Evolutionary conservation across 2,113 vertebrate species (phyloP), one percentile per base, ranked within the genome.

Genomic region (Oreochromis niloticus): DNA sequence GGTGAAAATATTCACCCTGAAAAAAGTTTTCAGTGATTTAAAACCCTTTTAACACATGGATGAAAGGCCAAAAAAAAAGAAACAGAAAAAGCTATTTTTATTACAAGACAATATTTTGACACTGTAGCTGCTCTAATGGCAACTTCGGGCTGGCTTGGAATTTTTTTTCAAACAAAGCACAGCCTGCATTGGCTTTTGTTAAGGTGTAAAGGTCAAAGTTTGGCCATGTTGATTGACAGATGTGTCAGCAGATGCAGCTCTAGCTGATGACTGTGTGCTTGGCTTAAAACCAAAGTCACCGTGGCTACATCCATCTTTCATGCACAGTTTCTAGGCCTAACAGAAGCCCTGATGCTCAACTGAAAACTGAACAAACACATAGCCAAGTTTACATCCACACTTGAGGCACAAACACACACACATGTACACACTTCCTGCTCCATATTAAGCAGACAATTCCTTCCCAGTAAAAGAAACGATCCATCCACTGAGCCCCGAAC

Each of bases 391-490:
- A 24, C 27, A 27, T 50, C n/a, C 41, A 59, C 41, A 43, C n/a
- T 17, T 30, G 3, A 54, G 54, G 46, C 56, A 36, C 34, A 78
- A 27, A 55, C 22, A 71, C 59, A 73, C 59, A 61, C 14, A 78
- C 27, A 39, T 6, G n/a, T 3, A 55, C 32, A 63, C 71, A 82
- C 2, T 17, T 63, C 39, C 32, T 10, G 16, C 39, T 86, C 34
- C 41, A 73, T 82, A 68, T 71, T 86, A 84, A 88, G 34, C 43
- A 73, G 71, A 80, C 87, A 63, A 46, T 87, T 88, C 75, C 78
- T 83, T 36, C 75, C 19, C 27, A 68, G 91, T 89, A 75, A 93
- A 88, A 89, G 54, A 86, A 87, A 82, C 30, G 1, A 92, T 91
- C 82, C 57, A 52, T 89, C 84, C 87, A 50, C 86, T 80, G 27